These are phyloP conservation scores for Petrolisthes manimaculis DNA, from an alignment of 2,888 invertebrate genomes.

Conservation along the genomic window DNA sequence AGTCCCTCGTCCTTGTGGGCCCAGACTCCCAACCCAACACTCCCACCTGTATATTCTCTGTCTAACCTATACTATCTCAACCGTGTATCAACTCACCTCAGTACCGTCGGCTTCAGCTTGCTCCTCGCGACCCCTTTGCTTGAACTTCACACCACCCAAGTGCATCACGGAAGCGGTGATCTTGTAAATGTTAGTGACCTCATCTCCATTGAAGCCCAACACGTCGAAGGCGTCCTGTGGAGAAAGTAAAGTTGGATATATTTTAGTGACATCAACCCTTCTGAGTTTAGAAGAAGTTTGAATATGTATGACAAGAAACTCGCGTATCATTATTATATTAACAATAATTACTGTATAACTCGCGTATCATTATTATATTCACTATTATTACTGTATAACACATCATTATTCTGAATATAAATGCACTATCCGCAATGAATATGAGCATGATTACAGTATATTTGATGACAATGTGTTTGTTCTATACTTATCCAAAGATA, in stretches of 20 bases:
- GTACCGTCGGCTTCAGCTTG: slow-evolving; percentile 73
- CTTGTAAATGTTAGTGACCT: slow-evolving; percentile 73
- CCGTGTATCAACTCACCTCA: slow-evolving; percentile 64
- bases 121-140: slow-evolving; percentile 75
- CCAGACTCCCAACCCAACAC: background rate
- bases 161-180: slow-evolving; percentile 74
- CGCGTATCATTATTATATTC: background rate
- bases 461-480: too few relatives aligned
- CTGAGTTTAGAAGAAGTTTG: background rate
- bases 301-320: background rate
- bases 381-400: too few relatives aligned
- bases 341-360: background rate
- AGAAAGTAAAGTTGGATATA: background rate
- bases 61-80: background rate
- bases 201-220: slow-evolving; percentile 73
- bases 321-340: background rate
- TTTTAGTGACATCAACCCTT: too few relatives aligned
- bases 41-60: too few relatives aligned
- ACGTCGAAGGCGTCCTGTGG: slow-evolving; percentile 71
- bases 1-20: background rate
- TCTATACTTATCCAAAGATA: too few relatives aligned
- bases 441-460: too few relatives aligned
- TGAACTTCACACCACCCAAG: slow-evolving; percentile 76
- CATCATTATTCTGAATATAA: too few relatives aligned
- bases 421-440: too few relatives aligned